Conservation (phyloP, 2,113 vertebrate species). For the Fulmarus glacialis region DNA sequence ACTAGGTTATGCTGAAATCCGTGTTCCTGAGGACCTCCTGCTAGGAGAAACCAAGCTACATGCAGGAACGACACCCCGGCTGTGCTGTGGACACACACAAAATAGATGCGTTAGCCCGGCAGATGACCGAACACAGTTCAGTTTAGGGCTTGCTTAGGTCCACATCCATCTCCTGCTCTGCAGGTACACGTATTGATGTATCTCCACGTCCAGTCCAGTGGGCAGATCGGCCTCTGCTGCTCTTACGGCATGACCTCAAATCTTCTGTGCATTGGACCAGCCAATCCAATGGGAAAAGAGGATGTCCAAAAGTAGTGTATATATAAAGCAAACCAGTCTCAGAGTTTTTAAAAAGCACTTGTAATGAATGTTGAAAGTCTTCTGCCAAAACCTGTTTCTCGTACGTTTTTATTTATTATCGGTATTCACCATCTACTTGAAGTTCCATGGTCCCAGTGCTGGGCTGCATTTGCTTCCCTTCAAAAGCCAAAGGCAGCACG, state of each 20-base stretch:
- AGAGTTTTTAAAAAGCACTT: background rate
- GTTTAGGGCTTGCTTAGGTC: background rate
- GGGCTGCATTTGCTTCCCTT: background rate
- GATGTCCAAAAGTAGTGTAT: background rate
- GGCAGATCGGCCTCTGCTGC: background rate
- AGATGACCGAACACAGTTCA: background rate
- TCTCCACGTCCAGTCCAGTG: background rate
- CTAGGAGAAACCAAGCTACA: background rate
- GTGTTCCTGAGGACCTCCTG: background rate
- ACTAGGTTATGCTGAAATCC: background rate
- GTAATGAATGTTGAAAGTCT: background rate
- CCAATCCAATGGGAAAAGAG: background rate
- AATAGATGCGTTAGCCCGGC: rapidly evolving
- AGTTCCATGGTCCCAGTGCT: background rate
- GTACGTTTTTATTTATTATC: background rate
- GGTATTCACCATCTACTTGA: background rate
- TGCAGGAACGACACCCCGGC: rapidly evolving
- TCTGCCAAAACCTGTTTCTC: background rate
- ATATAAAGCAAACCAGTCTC: background rate
- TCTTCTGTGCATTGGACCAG: background rate
- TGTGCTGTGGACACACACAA: background rate
- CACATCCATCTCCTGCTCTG: background rate
- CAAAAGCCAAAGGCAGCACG: background rate
- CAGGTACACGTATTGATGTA: rapidly evolving
- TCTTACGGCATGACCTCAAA: background rate